Percentiles rank a stretch among this genome's conserved stretches.
Conservation (phyloP, 2,797 vertebrate genomes). For the Sebastes iracundus region DNA sequence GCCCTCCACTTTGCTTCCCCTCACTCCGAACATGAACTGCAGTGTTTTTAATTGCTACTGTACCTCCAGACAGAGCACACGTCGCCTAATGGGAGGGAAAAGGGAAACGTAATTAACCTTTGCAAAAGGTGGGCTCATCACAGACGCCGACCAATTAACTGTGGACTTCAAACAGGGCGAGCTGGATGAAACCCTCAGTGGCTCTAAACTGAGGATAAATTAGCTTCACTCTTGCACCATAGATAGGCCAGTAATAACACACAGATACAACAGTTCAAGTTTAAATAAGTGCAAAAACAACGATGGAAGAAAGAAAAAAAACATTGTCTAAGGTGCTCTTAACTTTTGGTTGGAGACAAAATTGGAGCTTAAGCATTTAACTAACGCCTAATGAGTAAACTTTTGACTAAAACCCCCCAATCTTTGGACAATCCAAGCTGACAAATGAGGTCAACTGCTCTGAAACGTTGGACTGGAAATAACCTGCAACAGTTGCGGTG, state of each 20-base stretch:
- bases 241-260: conserved; percentile 11
- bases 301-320: background rate
- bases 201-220: conserved; percentile 27
- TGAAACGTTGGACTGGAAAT: background rate
- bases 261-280: background rate
- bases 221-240: conserved; percentile 16
- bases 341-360: background rate
- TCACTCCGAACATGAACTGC: background rate
- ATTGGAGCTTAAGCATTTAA: background rate
- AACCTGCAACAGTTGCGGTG: background rate
- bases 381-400: background rate
- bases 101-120: conserved; percentile 77
- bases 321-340: background rate
- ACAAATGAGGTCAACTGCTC: background rate
- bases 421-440: background rate
- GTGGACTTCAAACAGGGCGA: conserved; percentile 52
- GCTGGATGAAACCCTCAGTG: conserved; percentile 34
- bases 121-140: conserved; percentile 60
- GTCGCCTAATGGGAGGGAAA: conserved; percentile 46
- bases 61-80: conserved; percentile 42
- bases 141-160: conserved; percentile 65
- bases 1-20: background rate
- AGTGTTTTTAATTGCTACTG: conserved; percentile 19
- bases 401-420: background rate
- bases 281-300: background rate